Percentiles rank a stretch among this genome's conserved stretches.
Evolutionary conservation across 2,888 invertebrate genomes (phyloP).

Genomic region (Tenodera sinensis): DNA sequence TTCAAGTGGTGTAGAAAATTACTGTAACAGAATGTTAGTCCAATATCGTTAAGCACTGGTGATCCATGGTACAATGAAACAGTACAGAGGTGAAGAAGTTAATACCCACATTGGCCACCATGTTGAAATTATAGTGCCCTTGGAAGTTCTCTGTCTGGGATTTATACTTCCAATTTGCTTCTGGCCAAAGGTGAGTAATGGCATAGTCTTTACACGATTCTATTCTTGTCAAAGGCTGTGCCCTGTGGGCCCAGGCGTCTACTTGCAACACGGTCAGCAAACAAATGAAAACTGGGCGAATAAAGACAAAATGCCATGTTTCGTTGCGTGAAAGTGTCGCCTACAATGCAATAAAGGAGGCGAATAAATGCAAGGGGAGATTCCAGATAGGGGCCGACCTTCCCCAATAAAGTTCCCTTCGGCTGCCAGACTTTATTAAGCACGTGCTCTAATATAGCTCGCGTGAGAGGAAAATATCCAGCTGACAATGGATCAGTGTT

Average conservation of each 20-base stretch:
- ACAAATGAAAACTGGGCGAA: neutral
- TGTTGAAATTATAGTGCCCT: neutral
- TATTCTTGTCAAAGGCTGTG: neutral
- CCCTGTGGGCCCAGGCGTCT: too few species aligned
- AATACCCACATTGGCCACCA: neutral
- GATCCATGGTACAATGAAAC: neutral
- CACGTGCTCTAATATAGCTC: neutral
- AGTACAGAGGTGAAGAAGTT: neutral
- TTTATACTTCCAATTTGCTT: neutral
- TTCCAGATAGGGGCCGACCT: neutral
- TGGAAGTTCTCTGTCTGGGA: neutral
- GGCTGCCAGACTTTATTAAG: neutral
- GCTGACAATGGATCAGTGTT: neutral
- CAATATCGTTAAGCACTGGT: too few species aligned
- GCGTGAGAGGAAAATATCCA: neutral
- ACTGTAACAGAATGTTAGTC: too few species aligned
- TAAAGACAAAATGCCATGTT: neutral
- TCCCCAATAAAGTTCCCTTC: neutral
- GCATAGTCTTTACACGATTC: neutral
- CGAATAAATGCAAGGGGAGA: neutral
- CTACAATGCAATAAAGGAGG: neutral
- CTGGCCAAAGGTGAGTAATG: neutral
- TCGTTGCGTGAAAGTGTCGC: neutral
- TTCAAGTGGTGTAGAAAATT: too few species aligned
- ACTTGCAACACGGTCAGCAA: neutral